Evolutionary conservation across 2,113 vertebrate genomes (phyloP).

Genomic region (Lucifuga dentata): DNA sequence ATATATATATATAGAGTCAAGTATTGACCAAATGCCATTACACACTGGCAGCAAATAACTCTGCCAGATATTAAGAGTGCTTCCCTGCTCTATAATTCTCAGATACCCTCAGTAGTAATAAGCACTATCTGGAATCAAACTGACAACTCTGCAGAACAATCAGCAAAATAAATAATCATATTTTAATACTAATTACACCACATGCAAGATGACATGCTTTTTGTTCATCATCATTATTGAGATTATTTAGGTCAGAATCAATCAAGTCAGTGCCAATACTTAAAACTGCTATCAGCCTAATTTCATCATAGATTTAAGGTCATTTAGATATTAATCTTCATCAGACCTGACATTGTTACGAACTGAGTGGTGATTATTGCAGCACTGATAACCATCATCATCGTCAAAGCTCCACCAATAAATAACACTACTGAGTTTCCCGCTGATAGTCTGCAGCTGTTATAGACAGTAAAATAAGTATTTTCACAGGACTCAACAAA

Average conservation of each 20-base stretch:
- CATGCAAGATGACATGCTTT: no score
- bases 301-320: background rate
- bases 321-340: accelerated
- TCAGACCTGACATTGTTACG: background rate
- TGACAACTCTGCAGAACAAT: slow-evolving; percentile 3
- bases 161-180: background rate
- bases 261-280: background rate
- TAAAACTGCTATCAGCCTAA: background rate
- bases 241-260: no score
- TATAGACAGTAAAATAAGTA: background rate
- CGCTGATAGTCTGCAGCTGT: slow-evolving; percentile 19
- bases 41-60: slow-evolving; percentile 20
- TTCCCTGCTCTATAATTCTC: no score
- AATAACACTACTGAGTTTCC: slow-evolving; percentile 15
- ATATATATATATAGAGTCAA: slow-evolving; percentile 32
- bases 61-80: slow-evolving; percentile 42
- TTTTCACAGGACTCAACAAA: background rate
- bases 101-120: no score
- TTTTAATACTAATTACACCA: background rate
- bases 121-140: background rate
- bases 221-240: no score
- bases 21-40: slow-evolving; percentile 45
- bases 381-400: slow-evolving; percentile 45
- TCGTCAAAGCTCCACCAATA: slow-evolving; percentile 29
- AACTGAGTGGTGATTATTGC: slow-evolving; percentile 3